These are phyloP conservation scores for Riptortus pedestris DNA, from an alignment of 1,140 invertebrate species.

Conservation along the genomic window DNA sequence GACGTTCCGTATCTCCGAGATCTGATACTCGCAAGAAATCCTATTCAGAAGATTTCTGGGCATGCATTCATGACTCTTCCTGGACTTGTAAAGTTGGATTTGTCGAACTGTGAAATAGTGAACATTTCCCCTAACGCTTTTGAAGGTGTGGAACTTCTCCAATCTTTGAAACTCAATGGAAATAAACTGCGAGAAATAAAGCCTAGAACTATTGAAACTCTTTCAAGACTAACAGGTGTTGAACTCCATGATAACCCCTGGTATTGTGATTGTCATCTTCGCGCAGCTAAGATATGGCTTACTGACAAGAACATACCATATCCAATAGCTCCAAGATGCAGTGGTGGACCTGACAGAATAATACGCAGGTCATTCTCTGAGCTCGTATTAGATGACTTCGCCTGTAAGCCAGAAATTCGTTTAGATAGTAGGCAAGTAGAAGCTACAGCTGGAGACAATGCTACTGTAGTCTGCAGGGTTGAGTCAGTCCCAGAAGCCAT, in stretches of 20 bases:
- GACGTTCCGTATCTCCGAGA: constrained; percentile 70
- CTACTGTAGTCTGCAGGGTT: constrained; percentile 67
- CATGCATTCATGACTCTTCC: constrained; percentile 63
- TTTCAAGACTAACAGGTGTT: constrained; percentile 65
- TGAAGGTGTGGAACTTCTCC: constrained; percentile 60
- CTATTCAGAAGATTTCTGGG: constrained; percentile 63
- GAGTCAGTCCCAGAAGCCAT: constrained; percentile 67
- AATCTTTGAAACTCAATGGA: constrained; percentile 67
- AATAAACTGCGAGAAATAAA: constrained; percentile 64
- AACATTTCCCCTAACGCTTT: constrained; percentile 67
- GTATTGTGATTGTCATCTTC: constrained; percentile 76
- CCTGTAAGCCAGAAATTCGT: constrained; percentile 72
- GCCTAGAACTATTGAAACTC: constrained; percentile 56
- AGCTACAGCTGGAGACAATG: constrained; percentile 68
- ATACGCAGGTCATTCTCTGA: constrained; percentile 60
- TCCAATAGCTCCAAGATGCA: constrained; percentile 61
- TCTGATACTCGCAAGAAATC: constrained; percentile 66
- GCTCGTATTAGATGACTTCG: constrained; percentile 69
- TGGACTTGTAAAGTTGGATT: constrained; percentile 69
- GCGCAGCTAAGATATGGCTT: constrained; percentile 74
- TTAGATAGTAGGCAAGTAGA: constrained; percentile 64
- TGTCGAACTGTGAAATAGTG: constrained; percentile 69
- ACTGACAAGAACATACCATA: constrained; percentile 70
- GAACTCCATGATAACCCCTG: constrained; percentile 85
- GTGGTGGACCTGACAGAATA: constrained; percentile 52